These are phyloP conservation scores for Lasiurus cinereus DNA, from an alignment of 2,113 vertebrate genomes.

Conservation along the genomic window DNA sequence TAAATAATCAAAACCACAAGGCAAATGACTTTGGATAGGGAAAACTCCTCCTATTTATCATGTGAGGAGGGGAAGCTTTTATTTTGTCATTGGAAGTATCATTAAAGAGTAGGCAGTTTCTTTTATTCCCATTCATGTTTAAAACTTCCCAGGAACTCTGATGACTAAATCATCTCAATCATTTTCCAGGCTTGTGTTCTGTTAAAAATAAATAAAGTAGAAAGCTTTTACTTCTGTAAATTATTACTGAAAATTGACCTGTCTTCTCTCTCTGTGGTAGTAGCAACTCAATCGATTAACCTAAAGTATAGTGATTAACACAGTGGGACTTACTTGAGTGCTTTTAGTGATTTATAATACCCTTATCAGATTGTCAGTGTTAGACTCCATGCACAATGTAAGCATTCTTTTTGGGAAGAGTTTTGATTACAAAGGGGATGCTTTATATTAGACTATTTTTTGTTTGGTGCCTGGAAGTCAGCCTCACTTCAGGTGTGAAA, in stretches of 20 bases:
- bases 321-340: not conserved
- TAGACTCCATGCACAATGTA: conserved; percentile 17
- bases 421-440: not conserved
- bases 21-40: conserved; percentile 44
- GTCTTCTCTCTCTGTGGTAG: not conserved
- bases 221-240: not conserved
- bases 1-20: conserved; percentile 75
- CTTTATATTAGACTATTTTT: conserved; percentile 47
- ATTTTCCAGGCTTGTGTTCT: conserved; percentile 8
- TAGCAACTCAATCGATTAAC: not conserved
- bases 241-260: conserved; percentile 28
- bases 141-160: conserved; percentile 24
- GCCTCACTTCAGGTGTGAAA: conserved; percentile 51
- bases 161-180: not conserved
- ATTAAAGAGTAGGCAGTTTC: conserved; percentile 12
- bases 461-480: conserved; percentile 18
- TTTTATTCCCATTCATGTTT: conserved; percentile 18
- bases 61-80: conserved; percentile 42
- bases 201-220: conserved; percentile 36
- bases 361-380: conserved; percentile 61
- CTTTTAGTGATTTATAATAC: conserved; percentile 33
- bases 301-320: not conserved
- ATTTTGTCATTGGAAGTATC: conserved; percentile 56
- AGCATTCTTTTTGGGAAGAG: conserved; percentile 43
- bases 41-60: not conserved